Base-by-base conservation (phyloP, 1,140 invertebrate species). In the Bombyx mandarina region DNA sequence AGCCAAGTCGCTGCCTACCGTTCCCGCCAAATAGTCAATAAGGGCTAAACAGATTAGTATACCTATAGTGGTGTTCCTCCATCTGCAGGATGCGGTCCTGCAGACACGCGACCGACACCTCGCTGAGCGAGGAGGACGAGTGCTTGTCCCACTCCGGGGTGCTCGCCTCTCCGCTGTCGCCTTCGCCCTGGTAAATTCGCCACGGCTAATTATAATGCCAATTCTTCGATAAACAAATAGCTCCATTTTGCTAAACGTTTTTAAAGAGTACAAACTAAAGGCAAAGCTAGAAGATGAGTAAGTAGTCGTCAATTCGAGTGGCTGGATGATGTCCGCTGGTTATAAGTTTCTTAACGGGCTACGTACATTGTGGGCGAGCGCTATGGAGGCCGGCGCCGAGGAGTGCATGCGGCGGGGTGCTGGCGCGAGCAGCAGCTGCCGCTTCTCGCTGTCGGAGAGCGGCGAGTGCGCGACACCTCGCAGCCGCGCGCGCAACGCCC, bases 31-130 rank as follows among this genome's bases (percentile, higher is more conserved):
- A 18, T 18, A 18, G 12, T 18, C 12, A 35, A 35, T 35, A 5
- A 35, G 26, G 26, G 26, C 26, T 35, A 35, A 35, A 3, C 26
- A 10, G 6, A 47, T 47, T 6, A 3, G 8, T 4, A 44, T 56
- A 92, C 91, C 91, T 93, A 77, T 95, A 94, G 73, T 95, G 94
- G 12, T 93, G 94, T 82, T 96, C 94, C 78, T 95, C 94, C 94
- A 96, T 95, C 84, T 98, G 96, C 67, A 96, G 89, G 66, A 98
- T 97, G 70, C 95, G 92, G 76, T 98, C 96, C 81, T 98, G 96
- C 46, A 98, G 89, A 83, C 96, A 97, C 2, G 96, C 95, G 56
- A 98, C 95, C 8, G 96, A 97, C 10, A 97, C 93, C 82, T 97
- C 96, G 75, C 95, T 96, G 26, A 94, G 90, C 35, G 94, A 95